phyloP scores from a whole-genome alignment of 2,888 invertebrate genomes.

The Lepetodrilus schrolli region DNA sequence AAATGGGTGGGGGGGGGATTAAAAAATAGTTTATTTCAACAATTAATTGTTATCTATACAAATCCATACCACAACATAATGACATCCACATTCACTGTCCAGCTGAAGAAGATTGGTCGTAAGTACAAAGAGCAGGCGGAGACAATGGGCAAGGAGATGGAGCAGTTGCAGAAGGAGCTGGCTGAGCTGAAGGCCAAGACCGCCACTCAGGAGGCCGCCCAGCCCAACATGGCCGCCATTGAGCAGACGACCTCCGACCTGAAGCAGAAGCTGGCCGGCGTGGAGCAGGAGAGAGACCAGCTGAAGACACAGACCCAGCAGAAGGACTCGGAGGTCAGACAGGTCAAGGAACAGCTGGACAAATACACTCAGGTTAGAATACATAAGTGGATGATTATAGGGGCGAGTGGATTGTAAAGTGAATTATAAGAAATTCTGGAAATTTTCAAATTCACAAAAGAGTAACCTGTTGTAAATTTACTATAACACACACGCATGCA shows the following conservation, averaged over 20 bases:
- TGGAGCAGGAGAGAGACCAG: constrained; percentile 79
- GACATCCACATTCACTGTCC: too few relatives aligned
- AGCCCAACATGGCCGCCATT: constrained; percentile 35
- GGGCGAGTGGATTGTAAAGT: too few relatives aligned
- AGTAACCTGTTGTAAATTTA: too few relatives aligned
- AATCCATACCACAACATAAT: too few relatives aligned
- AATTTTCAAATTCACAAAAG: neutral
- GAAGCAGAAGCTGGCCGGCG: constrained; percentile 32
- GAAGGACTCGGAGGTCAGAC: constrained; percentile 87
- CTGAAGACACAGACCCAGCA: constrained; percentile 88
- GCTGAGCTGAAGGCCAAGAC: constrained; percentile 67
- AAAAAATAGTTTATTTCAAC: too few relatives aligned
- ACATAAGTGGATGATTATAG: too few relatives aligned
- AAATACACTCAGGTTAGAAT: constrained; percentile 79
- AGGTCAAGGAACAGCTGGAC: constrained; percentile 75
- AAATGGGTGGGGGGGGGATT: too few relatives aligned
- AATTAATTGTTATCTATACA: too few relatives aligned
- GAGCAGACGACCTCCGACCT: constrained; percentile 40
- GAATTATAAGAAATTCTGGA: too few relatives aligned
- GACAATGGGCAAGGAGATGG: constrained; percentile 79
- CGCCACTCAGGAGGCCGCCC: constrained; percentile 39
- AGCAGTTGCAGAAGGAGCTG: constrained; percentile 39
- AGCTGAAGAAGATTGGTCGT: constrained; percentile 88
- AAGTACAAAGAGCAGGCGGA: constrained; percentile 93
- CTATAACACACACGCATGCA: too few relatives aligned